Evolutionary conservation across 2,888 invertebrate species (phyloP).

Genomic region (Cephus rjabovi): DNA sequence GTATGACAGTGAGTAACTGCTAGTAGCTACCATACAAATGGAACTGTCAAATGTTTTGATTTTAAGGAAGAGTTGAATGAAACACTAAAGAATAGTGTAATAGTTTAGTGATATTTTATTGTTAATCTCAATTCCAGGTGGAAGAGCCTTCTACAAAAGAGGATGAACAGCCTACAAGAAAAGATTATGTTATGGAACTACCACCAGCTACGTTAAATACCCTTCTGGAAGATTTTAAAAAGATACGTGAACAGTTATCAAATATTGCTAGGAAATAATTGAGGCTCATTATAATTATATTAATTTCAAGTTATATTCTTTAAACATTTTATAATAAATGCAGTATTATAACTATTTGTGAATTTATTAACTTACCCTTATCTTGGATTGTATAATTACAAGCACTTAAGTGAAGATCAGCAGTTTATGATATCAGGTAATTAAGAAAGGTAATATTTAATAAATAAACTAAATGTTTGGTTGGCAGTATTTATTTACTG

Average conservation of each 20-base stretch:
- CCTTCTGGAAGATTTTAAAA: slow-evolving; percentile 35
- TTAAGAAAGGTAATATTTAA: background rate
- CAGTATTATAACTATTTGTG: background rate
- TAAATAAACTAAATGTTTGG: background rate
- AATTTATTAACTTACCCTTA: background rate
- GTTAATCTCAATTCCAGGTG: slow-evolving; percentile 28
- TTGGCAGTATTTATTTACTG: background rate
- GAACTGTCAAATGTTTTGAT: background rate
- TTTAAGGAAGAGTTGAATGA: background rate
- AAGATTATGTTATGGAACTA: slow-evolving; percentile 33
- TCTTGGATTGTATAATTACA: background rate
- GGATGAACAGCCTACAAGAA: slow-evolving; percentile 23
- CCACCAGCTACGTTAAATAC: slow-evolving; percentile 37
- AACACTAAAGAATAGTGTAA: background rate
- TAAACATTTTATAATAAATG: background rate
- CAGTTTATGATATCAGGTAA: background rate
- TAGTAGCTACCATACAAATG: background rate
- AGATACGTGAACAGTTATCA: slow-evolving; percentile 38
- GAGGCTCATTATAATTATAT: background rate
- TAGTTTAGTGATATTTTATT: background rate
- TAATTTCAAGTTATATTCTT: background rate
- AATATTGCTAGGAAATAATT: slow-evolving; percentile 33
- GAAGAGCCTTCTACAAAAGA: slow-evolving; percentile 32
- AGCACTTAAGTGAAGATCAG: background rate
- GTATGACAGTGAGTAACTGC: slow-evolving; percentile 33